phyloP scores from a whole-genome alignment of 2,113 vertebrate genomes.

The Tiliqua scincoides region DNA sequence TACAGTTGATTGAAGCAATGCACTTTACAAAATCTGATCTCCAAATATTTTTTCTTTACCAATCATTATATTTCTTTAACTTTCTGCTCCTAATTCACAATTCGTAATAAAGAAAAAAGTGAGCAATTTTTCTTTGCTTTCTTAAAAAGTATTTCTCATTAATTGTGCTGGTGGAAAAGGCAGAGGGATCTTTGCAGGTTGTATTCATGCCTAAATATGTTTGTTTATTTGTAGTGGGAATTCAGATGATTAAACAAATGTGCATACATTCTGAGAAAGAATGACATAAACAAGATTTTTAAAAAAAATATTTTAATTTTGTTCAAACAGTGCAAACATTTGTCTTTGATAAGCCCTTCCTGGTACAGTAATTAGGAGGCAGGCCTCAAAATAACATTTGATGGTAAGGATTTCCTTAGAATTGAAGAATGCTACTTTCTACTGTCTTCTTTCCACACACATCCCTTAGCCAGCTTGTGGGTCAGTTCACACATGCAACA shows the following conservation, averaged over 20 bases:
- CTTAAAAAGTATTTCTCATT: too few relatives aligned
- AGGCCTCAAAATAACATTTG: too few relatives aligned
- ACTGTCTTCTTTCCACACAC: not conserved
- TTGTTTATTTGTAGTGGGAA: not conserved
- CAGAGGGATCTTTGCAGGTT: not conserved
- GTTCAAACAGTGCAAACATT: too few relatives aligned
- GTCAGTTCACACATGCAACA: not conserved
- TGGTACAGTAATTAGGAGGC: too few relatives aligned
- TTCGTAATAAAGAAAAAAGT: not conserved
- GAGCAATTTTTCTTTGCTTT: not conserved
- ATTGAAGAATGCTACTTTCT: too few relatives aligned
- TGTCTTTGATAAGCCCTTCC: too few relatives aligned
- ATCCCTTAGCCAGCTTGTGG: not conserved
- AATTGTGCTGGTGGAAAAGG: not conserved
- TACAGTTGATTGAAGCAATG: not conserved
- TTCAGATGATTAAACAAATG: not conserved
- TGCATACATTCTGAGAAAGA: too few relatives aligned
- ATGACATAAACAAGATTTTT: too few relatives aligned
- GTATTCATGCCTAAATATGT: not conserved
- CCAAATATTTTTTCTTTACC: not conserved
- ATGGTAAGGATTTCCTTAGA: too few relatives aligned
- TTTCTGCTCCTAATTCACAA: not conserved
- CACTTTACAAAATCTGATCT: not conserved
- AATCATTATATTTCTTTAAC: not conserved
- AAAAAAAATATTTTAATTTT: too few relatives aligned